These are phyloP conservation scores for Xenops minutus DNA, from an alignment of 2,797 vertebrate genomes.

Conservation along the genomic window DNA sequence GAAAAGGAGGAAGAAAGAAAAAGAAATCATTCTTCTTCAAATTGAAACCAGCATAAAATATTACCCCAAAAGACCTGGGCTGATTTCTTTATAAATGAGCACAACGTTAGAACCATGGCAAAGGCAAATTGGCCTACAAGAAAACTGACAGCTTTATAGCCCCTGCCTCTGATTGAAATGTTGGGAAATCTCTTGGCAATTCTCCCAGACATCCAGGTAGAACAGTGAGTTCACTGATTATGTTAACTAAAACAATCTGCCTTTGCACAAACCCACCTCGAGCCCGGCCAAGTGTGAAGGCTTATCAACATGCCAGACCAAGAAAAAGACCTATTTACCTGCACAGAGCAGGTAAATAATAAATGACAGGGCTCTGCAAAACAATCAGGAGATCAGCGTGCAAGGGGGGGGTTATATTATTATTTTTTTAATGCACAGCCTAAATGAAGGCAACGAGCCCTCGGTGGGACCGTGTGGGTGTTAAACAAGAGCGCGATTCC, in stretches of 20 bases:
- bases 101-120: conserved; percentile 76
- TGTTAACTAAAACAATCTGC: conserved; percentile 88
- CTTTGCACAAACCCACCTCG: conserved; percentile 80
- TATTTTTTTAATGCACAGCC: neutral
- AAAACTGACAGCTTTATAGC: conserved; percentile 88
- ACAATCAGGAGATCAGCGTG: neutral
- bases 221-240: conserved; percentile 82
- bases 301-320: conserved; percentile 69
- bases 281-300: conserved; percentile 78
- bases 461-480: fast-evolving
- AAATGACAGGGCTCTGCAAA: neutral
- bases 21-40: conserved; percentile 46
- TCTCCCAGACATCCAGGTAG: conserved; percentile 89
- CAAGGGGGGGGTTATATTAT: neutral
- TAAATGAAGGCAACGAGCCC: neutral
- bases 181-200: conserved; percentile 86
- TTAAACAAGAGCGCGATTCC: neutral
- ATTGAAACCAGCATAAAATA: conserved; percentile 68
- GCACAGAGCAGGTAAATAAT: conserved; percentile 12
- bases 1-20: neutral
- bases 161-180: conserved; percentile 80
- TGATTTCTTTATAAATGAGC: conserved; percentile 74
- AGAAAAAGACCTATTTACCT: conserved; percentile 71
- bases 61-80: conserved; percentile 47
- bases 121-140: conserved; percentile 87